Evolutionary conservation across 2,113 vertebrate species (phyloP).

Genomic region (Lamprotornis superbus): DNA sequence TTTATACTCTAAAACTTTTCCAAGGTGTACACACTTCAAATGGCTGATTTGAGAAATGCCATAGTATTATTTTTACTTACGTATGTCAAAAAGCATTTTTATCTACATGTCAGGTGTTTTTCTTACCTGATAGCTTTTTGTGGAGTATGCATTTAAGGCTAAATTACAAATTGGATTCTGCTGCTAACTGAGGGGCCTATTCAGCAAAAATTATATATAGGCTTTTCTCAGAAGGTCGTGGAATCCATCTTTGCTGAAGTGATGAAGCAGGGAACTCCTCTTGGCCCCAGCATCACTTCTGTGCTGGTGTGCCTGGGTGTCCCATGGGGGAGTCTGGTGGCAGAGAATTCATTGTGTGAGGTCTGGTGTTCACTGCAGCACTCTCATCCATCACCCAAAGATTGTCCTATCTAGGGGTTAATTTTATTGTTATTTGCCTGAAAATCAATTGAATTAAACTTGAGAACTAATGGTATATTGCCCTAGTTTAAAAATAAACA

Average conservation of each 20-base stretch:
- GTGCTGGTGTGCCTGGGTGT: not conserved
- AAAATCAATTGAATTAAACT: conserved; percentile 54
- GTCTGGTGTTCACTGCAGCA: not conserved
- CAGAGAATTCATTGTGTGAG: not conserved
- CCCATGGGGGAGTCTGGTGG: not conserved
- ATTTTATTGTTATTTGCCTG: conserved; percentile 38
- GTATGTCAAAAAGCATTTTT: conserved; percentile 72
- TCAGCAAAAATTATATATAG: conserved; percentile 66
- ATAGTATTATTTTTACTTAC: conserved; percentile 70
- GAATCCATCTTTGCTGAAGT: conserved; percentile 11
- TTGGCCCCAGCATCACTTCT: not conserved
- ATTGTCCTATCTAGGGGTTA: not conserved
- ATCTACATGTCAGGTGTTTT: conserved; percentile 55
- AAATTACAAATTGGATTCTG: conserved; percentile 76
- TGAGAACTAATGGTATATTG: conserved; percentile 40
- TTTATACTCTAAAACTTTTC: conserved; percentile 43
- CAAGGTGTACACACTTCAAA: not conserved
- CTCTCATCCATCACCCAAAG: not conserved
- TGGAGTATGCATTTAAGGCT: conserved; percentile 69
- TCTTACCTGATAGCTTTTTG: conserved; percentile 61
- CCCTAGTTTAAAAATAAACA: conserved; percentile 41
- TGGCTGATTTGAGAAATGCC: conserved; percentile 70
- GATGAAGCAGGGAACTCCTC: conserved; percentile 33
- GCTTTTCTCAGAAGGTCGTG: conserved; percentile 53
- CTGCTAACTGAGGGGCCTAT: conserved; percentile 65